A percentile compares a stretch with the other conserved stretches of the same genome.
Conservation (phyloP, 1,140 invertebrate species). For the Drosophila auraria region DNA sequence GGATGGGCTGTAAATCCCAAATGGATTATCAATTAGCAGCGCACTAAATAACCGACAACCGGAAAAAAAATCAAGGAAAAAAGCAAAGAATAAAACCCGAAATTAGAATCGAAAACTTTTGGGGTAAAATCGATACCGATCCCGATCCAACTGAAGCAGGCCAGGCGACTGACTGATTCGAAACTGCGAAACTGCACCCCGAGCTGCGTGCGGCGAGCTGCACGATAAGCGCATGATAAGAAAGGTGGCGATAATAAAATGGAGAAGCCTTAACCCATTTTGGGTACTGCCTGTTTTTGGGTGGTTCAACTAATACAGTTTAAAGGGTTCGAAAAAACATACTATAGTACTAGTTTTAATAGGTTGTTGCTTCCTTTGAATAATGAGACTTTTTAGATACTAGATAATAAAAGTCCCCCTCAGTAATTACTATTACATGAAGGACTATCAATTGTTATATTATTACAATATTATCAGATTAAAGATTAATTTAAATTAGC, state of each 20-base stretch:
- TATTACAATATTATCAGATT: too few relatives aligned
- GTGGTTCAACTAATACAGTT: neutral
- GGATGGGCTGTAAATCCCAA: constrained; percentile 46
- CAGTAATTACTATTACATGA: too few relatives aligned
- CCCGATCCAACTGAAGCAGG: constrained; percentile 16
- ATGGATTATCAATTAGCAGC: constrained; percentile 69
- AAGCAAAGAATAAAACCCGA: neutral
- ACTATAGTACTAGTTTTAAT: too few relatives aligned
- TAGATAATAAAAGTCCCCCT: too few relatives aligned
- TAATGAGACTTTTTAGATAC: too few relatives aligned
- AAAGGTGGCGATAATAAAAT: constrained; percentile 9
- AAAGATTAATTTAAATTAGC: neutral
- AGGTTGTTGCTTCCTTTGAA: too few relatives aligned
- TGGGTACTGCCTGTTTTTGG: neutral
- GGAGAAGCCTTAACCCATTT: constrained; percentile 9
- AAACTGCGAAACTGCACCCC: constrained; percentile 18
- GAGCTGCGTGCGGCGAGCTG: constrained; percentile 18
- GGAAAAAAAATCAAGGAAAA: neutral
- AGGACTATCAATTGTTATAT: too few relatives aligned
- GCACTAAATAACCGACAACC: constrained; percentile 31
- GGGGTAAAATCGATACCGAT: constrained; percentile 12
- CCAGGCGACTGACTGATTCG: constrained; percentile 43
- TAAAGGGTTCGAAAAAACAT: neutral
- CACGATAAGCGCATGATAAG: constrained; percentile 39
- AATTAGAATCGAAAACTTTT: constrained; percentile 14